Evolutionary conservation across 2,888 invertebrate species (phyloP).

Genomic region (Strigamia crassipes): DNA sequence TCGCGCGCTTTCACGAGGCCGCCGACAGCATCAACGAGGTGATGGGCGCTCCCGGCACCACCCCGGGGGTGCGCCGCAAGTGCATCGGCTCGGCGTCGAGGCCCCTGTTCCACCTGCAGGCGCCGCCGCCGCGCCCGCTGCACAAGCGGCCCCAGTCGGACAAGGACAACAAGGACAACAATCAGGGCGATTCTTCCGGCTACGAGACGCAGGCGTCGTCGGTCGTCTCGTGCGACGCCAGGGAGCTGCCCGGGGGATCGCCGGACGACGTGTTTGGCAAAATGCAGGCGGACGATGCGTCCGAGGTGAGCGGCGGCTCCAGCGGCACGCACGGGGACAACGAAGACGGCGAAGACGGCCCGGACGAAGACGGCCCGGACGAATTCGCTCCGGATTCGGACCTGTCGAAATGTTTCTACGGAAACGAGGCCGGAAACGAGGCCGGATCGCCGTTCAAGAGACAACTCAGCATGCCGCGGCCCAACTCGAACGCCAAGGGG

Average conservation of each 20-base stretch:
- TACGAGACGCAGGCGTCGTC: constrained; percentile 52
- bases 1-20: constrained; percentile 53
- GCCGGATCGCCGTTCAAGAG: constrained; percentile 23
- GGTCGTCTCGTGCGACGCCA: constrained; percentile 49
- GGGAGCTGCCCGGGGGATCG: constrained; percentile 46
- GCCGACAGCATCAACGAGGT: constrained; percentile 53
- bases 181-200: constrained; percentile 51
- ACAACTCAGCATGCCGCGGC: constrained; percentile 31
- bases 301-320: constrained; percentile 48
- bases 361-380: no score
- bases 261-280: neutral
- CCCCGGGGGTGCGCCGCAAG: neutral
- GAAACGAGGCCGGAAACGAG: neutral
- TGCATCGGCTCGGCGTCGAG: constrained; percentile 39
- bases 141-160: neutral
- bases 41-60: constrained; percentile 47
- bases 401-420: neutral
- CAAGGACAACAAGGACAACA: no score
- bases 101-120: neutral
- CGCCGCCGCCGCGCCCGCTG: neutral
- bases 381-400: neutral
- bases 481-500: neutral
- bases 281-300: constrained; percentile 49
- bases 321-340: constrained; percentile 47
- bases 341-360: constrained; percentile 49